phyloP scores from a whole-genome alignment of 2,113 vertebrate species.

The Perccottus glenii region DNA sequence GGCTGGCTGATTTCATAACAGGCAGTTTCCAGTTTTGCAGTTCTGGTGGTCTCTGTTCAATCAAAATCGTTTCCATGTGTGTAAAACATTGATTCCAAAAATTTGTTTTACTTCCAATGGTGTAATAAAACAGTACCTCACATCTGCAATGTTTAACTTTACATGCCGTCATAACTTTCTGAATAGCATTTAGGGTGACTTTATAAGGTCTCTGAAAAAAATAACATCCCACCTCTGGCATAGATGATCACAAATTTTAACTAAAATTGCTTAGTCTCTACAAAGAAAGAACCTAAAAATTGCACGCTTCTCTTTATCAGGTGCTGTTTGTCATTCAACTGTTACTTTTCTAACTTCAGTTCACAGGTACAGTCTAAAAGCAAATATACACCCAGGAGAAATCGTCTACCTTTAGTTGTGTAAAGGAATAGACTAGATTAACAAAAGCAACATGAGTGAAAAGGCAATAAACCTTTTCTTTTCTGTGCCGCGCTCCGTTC shows the following conservation, averaged over 20 bases:
- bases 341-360: not conserved
- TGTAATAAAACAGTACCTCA: too few relatives aligned
- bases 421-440: conserved; percentile 20
- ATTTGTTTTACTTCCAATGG: not conserved
- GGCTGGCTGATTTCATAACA: not conserved
- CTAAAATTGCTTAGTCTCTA: too few relatives aligned
- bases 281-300: too few relatives aligned
- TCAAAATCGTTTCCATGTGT: not conserved
- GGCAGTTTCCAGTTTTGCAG: conserved; percentile 2
- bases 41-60: not conserved
- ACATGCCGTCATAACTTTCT: too few relatives aligned
- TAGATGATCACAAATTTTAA: too few relatives aligned
- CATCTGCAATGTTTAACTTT: too few relatives aligned
- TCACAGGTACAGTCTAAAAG: not conserved
- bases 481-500: conserved; percentile 49
- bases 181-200: too few relatives aligned
- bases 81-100: not conserved
- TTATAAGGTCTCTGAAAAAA: too few relatives aligned
- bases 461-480: conserved; percentile 63
- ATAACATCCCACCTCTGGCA: too few relatives aligned
- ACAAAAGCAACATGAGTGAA: conserved; percentile 48
- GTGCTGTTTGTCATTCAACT: too few relatives aligned
- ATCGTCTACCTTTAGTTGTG: conserved; percentile 5
- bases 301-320: too few relatives aligned
- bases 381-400: not conserved